Evolutionary conservation across 2,888 invertebrate genomes (phyloP).

Genomic region (Oxycera nigricornis): DNA sequence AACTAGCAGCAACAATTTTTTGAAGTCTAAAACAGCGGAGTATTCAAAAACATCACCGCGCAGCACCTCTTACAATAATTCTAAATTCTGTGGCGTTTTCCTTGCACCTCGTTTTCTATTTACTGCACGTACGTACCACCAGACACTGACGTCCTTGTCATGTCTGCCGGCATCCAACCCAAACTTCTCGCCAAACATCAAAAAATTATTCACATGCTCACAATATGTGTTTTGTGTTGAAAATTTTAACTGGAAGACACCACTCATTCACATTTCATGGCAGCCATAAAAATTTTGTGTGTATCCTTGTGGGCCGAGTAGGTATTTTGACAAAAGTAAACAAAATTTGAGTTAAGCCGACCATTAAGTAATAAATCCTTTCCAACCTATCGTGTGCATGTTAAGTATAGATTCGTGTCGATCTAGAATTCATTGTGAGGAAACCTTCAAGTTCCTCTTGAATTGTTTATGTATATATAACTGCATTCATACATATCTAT

Average conservation of each 20-base stretch:
- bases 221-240: constrained; percentile 24
- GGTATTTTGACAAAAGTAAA: constrained; percentile 38
- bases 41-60: too few species aligned
- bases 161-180: constrained; percentile 4
- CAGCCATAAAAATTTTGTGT: constrained; percentile 24
- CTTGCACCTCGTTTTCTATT: too few species aligned
- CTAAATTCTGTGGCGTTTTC: too few species aligned
- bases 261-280: constrained; percentile 23
- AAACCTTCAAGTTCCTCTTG: neutral
- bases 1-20: neutral
- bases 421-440: constrained; percentile 1
- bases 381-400: constrained; percentile 33
- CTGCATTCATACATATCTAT: too few species aligned
- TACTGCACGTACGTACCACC: constrained; percentile 1
- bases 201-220: constrained; percentile 29
- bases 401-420: neutral
- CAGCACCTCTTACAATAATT: too few species aligned
- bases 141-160: constrained; percentile 17
- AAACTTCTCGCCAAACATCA: neutral
- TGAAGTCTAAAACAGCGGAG: neutral
- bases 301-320: constrained; percentile 1
- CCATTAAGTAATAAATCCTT: constrained; percentile 39
- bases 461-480: too few species aligned
- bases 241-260: constrained; percentile 10
- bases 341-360: constrained; percentile 37